Conservation (phyloP, 2,113 vertebrate genomes). For the Arothron firmamentum region DNA sequence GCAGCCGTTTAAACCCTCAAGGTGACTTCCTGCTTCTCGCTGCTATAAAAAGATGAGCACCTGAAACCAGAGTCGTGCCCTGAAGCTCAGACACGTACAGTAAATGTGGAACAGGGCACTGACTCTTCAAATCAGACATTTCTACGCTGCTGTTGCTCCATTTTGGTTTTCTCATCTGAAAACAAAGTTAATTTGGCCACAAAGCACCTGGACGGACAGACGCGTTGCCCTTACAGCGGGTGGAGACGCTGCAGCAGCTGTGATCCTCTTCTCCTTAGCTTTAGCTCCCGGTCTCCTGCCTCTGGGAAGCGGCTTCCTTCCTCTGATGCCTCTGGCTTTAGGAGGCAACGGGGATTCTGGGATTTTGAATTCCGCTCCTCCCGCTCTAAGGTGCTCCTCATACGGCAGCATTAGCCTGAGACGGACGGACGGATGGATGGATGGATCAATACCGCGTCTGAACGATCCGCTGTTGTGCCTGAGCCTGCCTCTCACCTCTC, state of each 20-base stretch:
- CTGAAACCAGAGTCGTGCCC: too few relatives aligned
- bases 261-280: conserved; percentile 46
- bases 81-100: too few relatives aligned
- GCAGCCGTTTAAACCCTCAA: too few relatives aligned
- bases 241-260: not conserved
- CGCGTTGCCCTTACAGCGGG: conserved; percentile 10
- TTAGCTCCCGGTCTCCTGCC: conserved; percentile 53
- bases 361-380: conserved; percentile 58
- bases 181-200: too few relatives aligned
- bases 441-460: not conserved
- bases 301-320: conserved; percentile 48
- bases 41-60: too few relatives aligned
- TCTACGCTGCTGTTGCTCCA: too few relatives aligned
- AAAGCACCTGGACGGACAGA: too few relatives aligned
- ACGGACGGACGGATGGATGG: conserved; percentile 7
- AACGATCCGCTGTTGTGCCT: not conserved
- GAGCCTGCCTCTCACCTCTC: conserved; percentile 63
- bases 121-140: too few relatives aligned
- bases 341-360: conserved; percentile 41
- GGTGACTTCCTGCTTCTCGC: too few relatives aligned
- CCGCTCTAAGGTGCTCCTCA: conserved; percentile 68
- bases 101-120: too few relatives aligned
- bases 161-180: too few relatives aligned
- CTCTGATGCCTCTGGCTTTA: conserved; percentile 41
- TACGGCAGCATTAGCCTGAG: conserved; percentile 74